Base-by-base conservation (phyloP, 2,888 invertebrate species). In the Diarsia dahlii region DNA sequence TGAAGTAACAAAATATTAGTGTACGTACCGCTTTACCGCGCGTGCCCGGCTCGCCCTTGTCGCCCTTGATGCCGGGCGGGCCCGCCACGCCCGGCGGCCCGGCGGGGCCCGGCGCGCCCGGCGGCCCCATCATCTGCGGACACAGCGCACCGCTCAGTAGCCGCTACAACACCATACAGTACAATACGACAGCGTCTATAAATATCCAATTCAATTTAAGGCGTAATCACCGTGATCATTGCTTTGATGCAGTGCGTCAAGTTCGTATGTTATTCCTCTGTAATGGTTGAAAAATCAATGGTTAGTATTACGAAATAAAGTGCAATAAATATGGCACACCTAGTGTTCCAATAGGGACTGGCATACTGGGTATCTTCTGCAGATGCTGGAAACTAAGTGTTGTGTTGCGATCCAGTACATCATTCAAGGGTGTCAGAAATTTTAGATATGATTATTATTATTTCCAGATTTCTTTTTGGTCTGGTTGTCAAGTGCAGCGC, bases 1-100 rank as follows among this genome's bases (percentile, higher is more conserved):
- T 39, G 39, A 39, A 39, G 39, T 39, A 39, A 39, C 39, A 39
- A 39, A 23, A 56, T 13, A 56, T 56, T 13, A 56, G 23, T 20
- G 45, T 86, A 90, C 93, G 97, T 97, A 98, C 98, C 93, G 97
- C 97, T 95, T 98, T 98, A 89, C 99, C 99, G 94, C 98, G 98
- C 71, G 97, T 95, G 87, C 99, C 99, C 87, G 98, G 98, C 92
- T 98, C 97, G 87, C 99, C 99, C 94, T 98, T 97, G 93, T 98
- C 98, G 71, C 99, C 99, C 96, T 95, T 97, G 97, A 98, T 98
- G 86, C 98, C 98, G 64, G 98, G 98, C 68, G 98, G 98, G 62
- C 98, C 98, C 93, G 98, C 98, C 74, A 98, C 97, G 80, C 98
- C 98, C 45, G 98, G 97, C 73, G 96, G 93, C 62, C 98, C 98